phyloP scores from a whole-genome alignment of 1,140 invertebrate species.

The Zaprionus gabonicus region DNA sequence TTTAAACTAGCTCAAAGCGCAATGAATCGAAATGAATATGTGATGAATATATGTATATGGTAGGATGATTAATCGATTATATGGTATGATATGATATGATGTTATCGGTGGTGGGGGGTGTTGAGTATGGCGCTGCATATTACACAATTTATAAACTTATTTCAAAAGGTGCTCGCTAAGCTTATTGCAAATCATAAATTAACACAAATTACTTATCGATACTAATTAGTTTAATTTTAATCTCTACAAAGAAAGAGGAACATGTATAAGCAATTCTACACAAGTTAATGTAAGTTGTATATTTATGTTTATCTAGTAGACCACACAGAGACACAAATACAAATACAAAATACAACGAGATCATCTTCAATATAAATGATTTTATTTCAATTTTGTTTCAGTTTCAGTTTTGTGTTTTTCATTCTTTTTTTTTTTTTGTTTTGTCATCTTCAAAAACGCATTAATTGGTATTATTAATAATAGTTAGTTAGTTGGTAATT shows the following conservation, averaged over 20 bases:
- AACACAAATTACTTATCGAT: slow-evolving; percentile 10
- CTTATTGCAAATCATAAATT: slow-evolving; percentile 29
- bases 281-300: slow-evolving; percentile 13
- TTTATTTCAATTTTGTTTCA: slow-evolving; percentile 55
- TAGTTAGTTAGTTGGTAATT: slow-evolving; percentile 61
- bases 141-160: neutral
- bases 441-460: slow-evolving; percentile 52
- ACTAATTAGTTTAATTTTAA: slow-evolving; percentile 13
- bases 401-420: slow-evolving; percentile 8
- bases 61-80: neutral
- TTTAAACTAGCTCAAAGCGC: slow-evolving; percentile 33
- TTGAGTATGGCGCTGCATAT: slow-evolving; percentile 29
- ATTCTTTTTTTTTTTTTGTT: slow-evolving; percentile 38
- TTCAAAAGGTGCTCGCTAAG: slow-evolving; percentile 18
- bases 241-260: slow-evolving; percentile 16
- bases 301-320: slow-evolving; percentile 25
- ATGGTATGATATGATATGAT: slow-evolving; percentile 7
- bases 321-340: slow-evolving; percentile 59
- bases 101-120: neutral
- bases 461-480: slow-evolving; percentile 60
- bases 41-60: slow-evolving; percentile 4
- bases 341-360: slow-evolving; percentile 45
- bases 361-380: slow-evolving; percentile 49
- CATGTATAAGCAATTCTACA: slow-evolving; percentile 22
- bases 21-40: slow-evolving; percentile 36